Evolutionary conservation across 2,888 invertebrate genomes (phyloP).

Genomic region (Andrena fulva): DNA sequence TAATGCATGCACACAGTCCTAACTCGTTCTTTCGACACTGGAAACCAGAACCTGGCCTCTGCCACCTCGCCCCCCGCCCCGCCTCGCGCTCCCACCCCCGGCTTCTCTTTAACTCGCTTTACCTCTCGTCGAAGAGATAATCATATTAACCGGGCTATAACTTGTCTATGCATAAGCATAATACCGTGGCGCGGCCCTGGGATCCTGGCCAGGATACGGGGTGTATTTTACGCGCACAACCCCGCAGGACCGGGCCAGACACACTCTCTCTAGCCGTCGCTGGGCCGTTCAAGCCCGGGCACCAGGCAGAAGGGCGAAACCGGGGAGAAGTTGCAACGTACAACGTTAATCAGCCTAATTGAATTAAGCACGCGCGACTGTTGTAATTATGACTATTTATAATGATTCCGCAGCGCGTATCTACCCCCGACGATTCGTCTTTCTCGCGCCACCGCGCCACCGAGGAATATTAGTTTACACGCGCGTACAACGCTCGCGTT

Average conservation of each 20-base stretch:
- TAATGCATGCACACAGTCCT: constrained; percentile 52
- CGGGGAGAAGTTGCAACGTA: constrained; percentile 78
- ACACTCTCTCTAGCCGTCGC: constrained; percentile 57
- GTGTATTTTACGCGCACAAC: constrained; percentile 79
- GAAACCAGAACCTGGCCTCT: constrained; percentile 39
- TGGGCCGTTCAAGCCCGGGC: constrained; percentile 52
- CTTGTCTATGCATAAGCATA: constrained; percentile 84
- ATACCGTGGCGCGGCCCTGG: constrained; percentile 77
- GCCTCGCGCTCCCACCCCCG: constrained; percentile 7
- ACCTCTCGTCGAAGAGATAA: constrained; percentile 82
- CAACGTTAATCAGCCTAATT: constrained; percentile 85
- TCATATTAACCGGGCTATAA: constrained; percentile 83
- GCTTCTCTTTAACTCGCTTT: constrained; percentile 52
- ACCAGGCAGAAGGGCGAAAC: constrained; percentile 58
- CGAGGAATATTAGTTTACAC: constrained; percentile 72
- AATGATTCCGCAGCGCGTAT: constrained; percentile 79
- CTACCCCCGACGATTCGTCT: constrained; percentile 56
- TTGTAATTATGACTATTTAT: constrained; percentile 85
- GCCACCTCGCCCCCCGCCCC: constrained; percentile 44
- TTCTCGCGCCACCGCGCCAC: constrained; percentile 36
- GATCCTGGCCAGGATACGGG: constrained; percentile 81
- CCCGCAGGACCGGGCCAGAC: constrained; percentile 62
- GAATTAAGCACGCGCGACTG: constrained; percentile 84
- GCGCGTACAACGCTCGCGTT: constrained; percentile 58
- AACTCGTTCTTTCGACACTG: constrained; percentile 47